Percentiles rank a stretch among this genome's conserved stretches.
These are phyloP conservation scores for Ariolimax columbianus DNA, from an alignment of 2,888 invertebrate species.

Conservation along the genomic window DNA sequence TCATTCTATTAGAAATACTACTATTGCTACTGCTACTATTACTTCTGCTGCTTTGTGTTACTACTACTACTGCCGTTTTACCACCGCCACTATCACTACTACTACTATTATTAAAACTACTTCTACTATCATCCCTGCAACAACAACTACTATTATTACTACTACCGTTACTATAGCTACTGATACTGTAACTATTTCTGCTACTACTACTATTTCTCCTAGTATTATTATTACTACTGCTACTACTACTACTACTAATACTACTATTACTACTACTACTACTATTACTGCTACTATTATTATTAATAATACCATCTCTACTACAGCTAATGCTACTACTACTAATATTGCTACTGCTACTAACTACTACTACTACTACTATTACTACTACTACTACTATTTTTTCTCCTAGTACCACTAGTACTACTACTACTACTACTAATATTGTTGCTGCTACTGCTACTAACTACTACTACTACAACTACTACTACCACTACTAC, in stretches of 20 bases:
- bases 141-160: neutral
- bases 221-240: neutral
- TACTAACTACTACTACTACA: no score
- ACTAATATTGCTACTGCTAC: neutral
- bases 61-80: no score
- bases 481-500: no score
- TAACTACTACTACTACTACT: neutral
- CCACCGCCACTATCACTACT: neutral
- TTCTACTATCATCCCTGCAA: neutral
- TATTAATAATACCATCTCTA: neutral
- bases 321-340: neutral
- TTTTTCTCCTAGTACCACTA: no score
- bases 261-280: neutral
- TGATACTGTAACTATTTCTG: neutral
- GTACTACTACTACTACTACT: no score
- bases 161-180: neutral
- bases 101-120: neutral
- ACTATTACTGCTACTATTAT: neutral
- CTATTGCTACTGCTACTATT: no score
- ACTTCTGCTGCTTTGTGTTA: no score
- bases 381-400: no score
- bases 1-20: no score
- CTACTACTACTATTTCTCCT: neutral
- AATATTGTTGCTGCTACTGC: no score
- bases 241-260: neutral